phyloP scores from a whole-genome alignment of 2,797 vertebrate species.

The Vipera latastei region DNA sequence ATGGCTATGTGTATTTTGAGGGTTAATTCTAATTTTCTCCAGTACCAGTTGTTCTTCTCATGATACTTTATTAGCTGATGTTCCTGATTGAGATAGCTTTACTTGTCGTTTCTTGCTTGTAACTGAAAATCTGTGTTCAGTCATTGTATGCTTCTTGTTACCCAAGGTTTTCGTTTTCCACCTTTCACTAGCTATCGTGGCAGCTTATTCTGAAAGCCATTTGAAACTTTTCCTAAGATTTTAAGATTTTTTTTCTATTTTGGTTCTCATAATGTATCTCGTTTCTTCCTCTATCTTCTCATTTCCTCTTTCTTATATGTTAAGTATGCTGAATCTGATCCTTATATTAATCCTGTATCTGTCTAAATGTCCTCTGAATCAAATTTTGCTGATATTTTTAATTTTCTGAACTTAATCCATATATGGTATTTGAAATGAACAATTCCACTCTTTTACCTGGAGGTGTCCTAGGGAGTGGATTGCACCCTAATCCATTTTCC shows the following conservation, averaged over 20 bases:
- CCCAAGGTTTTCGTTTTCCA: neutral
- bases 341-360: neutral
- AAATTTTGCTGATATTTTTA: neutral
- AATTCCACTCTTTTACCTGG: neutral
- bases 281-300: neutral
- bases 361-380: neutral
- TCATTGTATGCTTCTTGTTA: neutral
- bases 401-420: neutral
- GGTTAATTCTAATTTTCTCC: neutral
- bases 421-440: neutral
- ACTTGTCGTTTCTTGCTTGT: neutral
- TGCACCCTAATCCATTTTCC: neutral
- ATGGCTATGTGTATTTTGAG: neutral
- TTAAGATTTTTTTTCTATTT: neutral
- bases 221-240: neutral
- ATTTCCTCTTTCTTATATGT: neutral
- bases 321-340: neutral
- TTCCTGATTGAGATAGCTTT: neutral
- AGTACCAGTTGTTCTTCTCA: neutral
- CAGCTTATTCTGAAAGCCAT: neutral
- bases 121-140: neutral
- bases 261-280: neutral
- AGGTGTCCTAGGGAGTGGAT: neutral
- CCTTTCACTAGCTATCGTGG: neutral
- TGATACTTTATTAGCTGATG: neutral